Conservation (phyloP, 2,888 invertebrate genomes). For the Sinhomidia bicolor region DNA sequence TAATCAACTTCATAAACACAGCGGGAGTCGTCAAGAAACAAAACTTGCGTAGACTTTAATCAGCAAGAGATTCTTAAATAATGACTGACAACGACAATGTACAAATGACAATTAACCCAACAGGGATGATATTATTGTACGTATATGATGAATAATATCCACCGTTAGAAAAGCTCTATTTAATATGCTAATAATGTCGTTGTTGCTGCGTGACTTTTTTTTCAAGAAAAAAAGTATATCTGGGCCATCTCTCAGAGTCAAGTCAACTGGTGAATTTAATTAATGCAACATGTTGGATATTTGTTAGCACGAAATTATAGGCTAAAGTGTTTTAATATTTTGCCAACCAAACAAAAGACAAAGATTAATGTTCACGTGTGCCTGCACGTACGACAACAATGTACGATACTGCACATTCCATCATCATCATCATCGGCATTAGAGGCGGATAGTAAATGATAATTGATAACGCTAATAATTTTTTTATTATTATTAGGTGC, state of each 20-base stretch:
- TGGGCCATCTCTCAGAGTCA: conserved; percentile 2
- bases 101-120: conserved; percentile 54
- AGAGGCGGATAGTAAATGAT: too few species aligned
- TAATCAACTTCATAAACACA: conserved; percentile 58
- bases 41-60: background rate
- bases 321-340: background rate
- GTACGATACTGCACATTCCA: too few species aligned
- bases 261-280: conserved; percentile 14
- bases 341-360: background rate
- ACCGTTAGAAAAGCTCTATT: background rate
- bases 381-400: too few species aligned
- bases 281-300: background rate
- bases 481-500: too few species aligned
- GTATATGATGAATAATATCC: conserved; percentile 19
- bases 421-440: too few species aligned
- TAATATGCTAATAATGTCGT: conserved; percentile 20
- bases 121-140: background rate
- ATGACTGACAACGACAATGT: conserved; percentile 52
- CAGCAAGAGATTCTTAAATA: background rate
- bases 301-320: background rate
- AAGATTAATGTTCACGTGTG: background rate
- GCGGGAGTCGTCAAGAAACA: background rate
- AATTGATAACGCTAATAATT: background rate
- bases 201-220: background rate
- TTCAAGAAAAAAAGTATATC: conserved; percentile 14